A percentile compares a stretch with the other conserved stretches of the same genome.
Evolutionary conservation across 2,888 invertebrate genomes (phyloP).

Genomic region (Pheosia gnoma): DNA sequence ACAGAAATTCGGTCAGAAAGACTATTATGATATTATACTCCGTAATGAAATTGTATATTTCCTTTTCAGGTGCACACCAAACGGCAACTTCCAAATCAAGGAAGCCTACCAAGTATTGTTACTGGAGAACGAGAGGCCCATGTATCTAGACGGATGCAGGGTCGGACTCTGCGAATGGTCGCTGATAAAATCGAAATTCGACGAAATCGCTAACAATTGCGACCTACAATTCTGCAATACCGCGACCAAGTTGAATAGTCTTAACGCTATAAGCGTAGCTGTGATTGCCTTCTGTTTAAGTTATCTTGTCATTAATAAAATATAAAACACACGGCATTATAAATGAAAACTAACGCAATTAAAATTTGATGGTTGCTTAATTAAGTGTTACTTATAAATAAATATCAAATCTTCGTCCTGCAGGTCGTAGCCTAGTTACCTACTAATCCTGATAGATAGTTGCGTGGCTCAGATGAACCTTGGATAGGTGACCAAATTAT

Average conservation of each 20-base stretch:
- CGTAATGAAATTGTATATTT: no score
- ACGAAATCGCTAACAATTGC: slow-evolving; percentile 81
- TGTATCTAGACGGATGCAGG: slow-evolving; percentile 87
- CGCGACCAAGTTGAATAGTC: slow-evolving; percentile 40
- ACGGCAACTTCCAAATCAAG: slow-evolving; percentile 71
- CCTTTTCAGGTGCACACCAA: slow-evolving; percentile 80
- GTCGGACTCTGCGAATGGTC: slow-evolving; percentile 92
- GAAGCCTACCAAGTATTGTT: slow-evolving; percentile 83
- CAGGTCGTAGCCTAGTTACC: no score
- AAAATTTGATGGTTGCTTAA: no score
- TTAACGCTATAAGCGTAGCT: slow-evolving; percentile 38
- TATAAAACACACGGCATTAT: slow-evolving; percentile 11
- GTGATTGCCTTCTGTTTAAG: slow-evolving; percentile 33
- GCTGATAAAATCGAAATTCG: slow-evolving; percentile 85
- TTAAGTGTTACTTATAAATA: no score
- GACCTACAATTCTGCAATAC: slow-evolving; percentile 82
- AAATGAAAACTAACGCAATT: no score
- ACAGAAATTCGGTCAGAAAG: no score
- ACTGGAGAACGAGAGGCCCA: slow-evolving; percentile 88
- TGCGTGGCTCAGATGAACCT: no score
- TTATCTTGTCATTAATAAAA: slow-evolving; percentile 25
- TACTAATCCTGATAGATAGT: no score
- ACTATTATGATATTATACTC: no score
- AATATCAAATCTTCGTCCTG: no score
- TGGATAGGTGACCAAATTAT: no score